These are phyloP conservation scores for Tamandua tetradactyla DNA, from an alignment of 2,797 vertebrate species.

Conservation along the genomic window DNA sequence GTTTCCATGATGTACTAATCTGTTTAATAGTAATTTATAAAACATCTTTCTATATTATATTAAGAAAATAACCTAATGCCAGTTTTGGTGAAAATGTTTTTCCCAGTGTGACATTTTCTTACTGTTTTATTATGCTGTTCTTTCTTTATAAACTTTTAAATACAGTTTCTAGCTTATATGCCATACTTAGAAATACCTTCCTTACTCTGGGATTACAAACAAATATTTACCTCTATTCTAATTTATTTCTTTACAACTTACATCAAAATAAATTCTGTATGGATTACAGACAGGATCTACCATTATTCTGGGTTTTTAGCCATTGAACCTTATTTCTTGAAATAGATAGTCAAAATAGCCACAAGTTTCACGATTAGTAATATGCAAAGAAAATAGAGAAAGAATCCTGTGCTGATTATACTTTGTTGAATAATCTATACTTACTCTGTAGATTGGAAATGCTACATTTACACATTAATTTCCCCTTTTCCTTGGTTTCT, in stretches of 20 bases:
- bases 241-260: neutral
- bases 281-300: neutral
- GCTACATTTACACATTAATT: neutral
- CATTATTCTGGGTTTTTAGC: conserved; percentile 1
- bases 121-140: neutral
- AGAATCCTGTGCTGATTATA: neutral
- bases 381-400: neutral
- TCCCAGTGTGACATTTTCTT: neutral
- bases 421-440: neutral
- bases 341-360: neutral
- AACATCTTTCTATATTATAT: neutral
- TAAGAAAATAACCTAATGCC: neutral
- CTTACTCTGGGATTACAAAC: neutral
- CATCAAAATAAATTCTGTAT: neutral
- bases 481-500: neutral
- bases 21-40: neutral
- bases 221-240: neutral
- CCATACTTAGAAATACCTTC: neutral
- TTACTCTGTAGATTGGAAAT: neutral
- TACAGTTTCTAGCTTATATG: neutral
- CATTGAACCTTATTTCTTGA: neutral
- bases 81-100: neutral
- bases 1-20: neutral
- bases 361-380: neutral
- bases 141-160: conserved; percentile 12